A percentile compares a stretch with the other conserved stretches of the same genome.
phyloP scores from a whole-genome alignment of 2,888 invertebrate species.

The Glyphotaelius pellucidus region DNA sequence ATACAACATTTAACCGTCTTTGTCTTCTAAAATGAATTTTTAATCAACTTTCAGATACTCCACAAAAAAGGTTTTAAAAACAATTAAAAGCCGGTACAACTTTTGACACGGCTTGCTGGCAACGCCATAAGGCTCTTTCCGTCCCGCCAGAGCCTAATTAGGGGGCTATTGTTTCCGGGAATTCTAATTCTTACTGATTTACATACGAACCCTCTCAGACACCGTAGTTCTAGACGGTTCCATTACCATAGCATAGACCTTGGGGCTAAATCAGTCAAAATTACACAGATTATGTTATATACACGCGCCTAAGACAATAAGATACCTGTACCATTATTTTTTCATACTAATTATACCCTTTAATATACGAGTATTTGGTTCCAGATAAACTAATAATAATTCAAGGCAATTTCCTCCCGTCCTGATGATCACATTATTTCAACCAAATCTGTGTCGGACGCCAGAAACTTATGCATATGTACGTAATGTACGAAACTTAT shows the following conservation, averaged over 20 bases:
- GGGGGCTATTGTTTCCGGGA: constrained; percentile 42
- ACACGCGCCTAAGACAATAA: too few relatives aligned
- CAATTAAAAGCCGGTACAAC: background rate
- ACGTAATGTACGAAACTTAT: too few relatives aligned
- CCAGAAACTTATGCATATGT: too few relatives aligned
- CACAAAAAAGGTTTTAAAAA: background rate
- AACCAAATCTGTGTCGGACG: too few relatives aligned
- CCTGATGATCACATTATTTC: too few relatives aligned
- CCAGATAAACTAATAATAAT: too few relatives aligned
- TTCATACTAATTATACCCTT: background rate
- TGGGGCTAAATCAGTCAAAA: background rate
- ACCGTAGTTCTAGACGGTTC: background rate
- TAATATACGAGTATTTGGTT: background rate
- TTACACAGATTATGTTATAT: background rate
- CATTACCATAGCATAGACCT: background rate
- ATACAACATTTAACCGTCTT: background rate
- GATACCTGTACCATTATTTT: background rate
- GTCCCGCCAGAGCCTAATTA: constrained; percentile 15
- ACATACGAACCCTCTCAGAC: constrained; percentile 23
- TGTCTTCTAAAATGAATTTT: background rate
- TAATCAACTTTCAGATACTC: background rate
- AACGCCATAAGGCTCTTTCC: constrained; percentile 18
- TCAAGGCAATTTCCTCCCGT: too few relatives aligned
- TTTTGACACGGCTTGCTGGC: background rate
- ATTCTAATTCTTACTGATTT: constrained; percentile 4